Base-by-base conservation (phyloP, 2,888 invertebrate genomes). In the Drosophila kuntzei region DNA sequence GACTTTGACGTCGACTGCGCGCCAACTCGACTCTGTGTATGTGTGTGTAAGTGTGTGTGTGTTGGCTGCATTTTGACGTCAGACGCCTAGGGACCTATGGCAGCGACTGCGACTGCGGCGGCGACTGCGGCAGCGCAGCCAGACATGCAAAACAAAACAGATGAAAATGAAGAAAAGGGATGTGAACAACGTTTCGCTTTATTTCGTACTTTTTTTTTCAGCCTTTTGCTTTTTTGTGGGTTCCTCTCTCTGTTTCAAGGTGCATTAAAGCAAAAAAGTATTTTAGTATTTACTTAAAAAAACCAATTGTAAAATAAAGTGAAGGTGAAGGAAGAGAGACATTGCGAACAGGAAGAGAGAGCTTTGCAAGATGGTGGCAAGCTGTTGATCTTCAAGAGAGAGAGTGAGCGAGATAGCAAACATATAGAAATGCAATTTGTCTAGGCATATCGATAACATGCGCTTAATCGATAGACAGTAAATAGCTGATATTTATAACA, bases 1-100 rank as follows among this genome's bases (percentile, higher is more conserved):
- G 71, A 83, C 74, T 77, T 65, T 63, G 70, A 71, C 69, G 61
- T 55, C 55, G 74, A 67, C 64, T 58, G 47, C 54, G 43, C 62
- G 41, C 29, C 59, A 53, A 53, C 61, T 60, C 73, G 34, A 54
- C 64, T 37, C 53, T 51, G 50, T 58, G 22, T 50, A 44, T 49
- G 27, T 51, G 34, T 55, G 20, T 55, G 44, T 58, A 43, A 51
- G 22, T 59, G 27, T 65, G 29, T 43, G 27, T 62, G 34, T 50
- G 66, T 49, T 78, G 76, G 82, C 67, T 83, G 82, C 81, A 83
- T 76, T 87, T 83, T 87, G 81, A 83, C 87, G 87, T 87, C 87
- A 86, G 75, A 80, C 67, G 78, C 78, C 75, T 76, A 88, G 71
- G 76, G 79, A 62, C 51, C 63, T 71, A 51, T 65, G 64, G 66